phyloP scores from a whole-genome alignment of 2,113 vertebrate species.

The Salvelinus sp. region DNA sequence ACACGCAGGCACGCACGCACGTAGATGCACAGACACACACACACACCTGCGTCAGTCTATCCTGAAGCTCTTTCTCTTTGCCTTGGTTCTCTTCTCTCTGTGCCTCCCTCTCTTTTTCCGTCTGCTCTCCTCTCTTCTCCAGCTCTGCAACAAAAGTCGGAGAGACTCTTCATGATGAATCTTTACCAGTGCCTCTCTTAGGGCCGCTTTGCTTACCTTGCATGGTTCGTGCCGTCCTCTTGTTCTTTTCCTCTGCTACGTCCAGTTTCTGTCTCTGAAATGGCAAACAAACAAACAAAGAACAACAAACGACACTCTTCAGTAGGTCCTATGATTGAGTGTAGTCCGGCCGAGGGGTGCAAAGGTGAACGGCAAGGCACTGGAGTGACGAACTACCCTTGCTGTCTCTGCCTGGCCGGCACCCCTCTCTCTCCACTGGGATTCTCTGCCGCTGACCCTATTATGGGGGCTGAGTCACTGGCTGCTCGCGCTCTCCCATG shows the following conservation, averaged over 20 bases:
- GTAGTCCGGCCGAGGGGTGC: no score
- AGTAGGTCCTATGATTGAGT: no score
- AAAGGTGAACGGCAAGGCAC: no score
- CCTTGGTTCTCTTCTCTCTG: slow-evolving; percentile 37
- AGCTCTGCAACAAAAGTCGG: slow-evolving; percentile 23
- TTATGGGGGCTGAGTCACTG: no score
- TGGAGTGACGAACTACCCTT: no score
- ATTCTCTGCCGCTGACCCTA: no score
- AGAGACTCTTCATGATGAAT: no score
- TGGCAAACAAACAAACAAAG: slow-evolving; percentile 25
- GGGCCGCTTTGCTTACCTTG: slow-evolving; percentile 75
- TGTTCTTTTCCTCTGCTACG: slow-evolving; percentile 73
- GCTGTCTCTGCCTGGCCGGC: no score
- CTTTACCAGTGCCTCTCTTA: no score
- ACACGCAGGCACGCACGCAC: slow-evolving; percentile 11
- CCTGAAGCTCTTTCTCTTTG: neutral
- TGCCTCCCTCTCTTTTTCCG: slow-evolving; percentile 38
- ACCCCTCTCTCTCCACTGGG: no score
- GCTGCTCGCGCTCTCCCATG: no score
- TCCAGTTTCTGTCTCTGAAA: slow-evolving; percentile 84
- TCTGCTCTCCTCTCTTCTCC: slow-evolving; percentile 22
- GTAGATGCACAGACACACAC: slow-evolving; percentile 46
- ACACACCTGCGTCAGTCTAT: neutral
- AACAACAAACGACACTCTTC: slow-evolving; percentile 8
- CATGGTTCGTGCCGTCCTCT: slow-evolving; percentile 68